Percentiles rank a stretch among this genome's conserved stretches.
phyloP scores from a whole-genome alignment of 2,888 invertebrate species.

The Chaitophorus viminalis region DNA sequence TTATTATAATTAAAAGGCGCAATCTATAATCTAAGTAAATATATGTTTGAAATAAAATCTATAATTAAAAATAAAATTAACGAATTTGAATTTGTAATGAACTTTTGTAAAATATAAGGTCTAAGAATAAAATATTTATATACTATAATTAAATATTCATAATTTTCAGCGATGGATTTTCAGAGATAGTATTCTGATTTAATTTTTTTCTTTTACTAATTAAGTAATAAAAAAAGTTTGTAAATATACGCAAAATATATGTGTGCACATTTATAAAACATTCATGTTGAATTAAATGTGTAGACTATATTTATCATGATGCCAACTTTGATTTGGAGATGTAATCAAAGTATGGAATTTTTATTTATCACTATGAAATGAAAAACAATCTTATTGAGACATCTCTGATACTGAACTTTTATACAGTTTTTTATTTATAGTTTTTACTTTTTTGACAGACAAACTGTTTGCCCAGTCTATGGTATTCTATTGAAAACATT shows the following conservation, averaged over 20 bases:
- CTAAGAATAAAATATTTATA: background rate
- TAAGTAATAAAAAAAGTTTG: slow-evolving; percentile 7
- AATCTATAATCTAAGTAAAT: background rate
- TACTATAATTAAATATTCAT: background rate
- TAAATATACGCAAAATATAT: background rate
- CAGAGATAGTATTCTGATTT: background rate
- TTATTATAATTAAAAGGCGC: background rate
- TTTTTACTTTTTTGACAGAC: no score
- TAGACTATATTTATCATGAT: no score
- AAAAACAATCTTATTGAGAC: no score
- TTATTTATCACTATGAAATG: no score
- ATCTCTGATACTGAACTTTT: no score
- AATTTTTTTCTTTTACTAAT: slow-evolving; percentile 2
- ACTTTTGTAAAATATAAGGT: background rate
- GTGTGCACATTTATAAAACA: background rate
- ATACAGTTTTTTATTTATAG: no score
- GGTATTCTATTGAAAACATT: no score
- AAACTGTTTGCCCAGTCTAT: no score
- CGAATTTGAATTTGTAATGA: background rate
- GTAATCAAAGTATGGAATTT: no score
- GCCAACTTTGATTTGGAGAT: no score
- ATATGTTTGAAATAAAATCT: background rate
- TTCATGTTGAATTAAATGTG: no score
- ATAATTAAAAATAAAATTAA: background rate
- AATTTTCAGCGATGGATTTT: background rate